phyloP scores from a whole-genome alignment of 2,113 vertebrate species.

The Myiozetetes cayanensis region DNA sequence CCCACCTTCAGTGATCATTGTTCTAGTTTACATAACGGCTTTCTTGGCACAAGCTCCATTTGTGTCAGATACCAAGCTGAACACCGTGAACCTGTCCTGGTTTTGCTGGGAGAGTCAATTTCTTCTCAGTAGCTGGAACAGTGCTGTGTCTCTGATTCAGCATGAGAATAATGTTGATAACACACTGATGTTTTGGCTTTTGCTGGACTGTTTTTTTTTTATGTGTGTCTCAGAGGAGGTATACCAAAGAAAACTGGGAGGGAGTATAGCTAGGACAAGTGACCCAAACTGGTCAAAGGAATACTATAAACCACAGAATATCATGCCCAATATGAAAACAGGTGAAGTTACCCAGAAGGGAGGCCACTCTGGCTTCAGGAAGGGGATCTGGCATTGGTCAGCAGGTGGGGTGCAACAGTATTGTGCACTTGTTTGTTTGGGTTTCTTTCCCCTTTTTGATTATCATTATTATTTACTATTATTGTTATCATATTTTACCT shows the following conservation, averaged over 20 bases:
- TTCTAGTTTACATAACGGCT: fast-evolving
- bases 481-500: neutral
- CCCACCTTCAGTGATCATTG: neutral
- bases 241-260: neutral
- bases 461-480: neutral
- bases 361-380: neutral
- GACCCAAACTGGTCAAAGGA: neutral
- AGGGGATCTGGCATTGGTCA: neutral
- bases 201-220: neutral
- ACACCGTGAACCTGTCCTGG: neutral
- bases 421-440: neutral
- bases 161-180: neutral
- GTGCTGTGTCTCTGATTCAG: neutral
- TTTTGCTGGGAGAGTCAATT: neutral
- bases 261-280: neutral
- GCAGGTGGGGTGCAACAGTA: neutral
- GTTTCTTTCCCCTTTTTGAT: neutral
- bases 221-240: neutral
- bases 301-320: neutral
- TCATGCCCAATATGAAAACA: neutral
- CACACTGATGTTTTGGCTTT: neutral
- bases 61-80: neutral
- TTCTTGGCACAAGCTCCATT: neutral
- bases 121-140: neutral
- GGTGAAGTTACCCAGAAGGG: neutral